Percentiles rank a stretch among this genome's conserved stretches.
Conservation (phyloP, 1,140 invertebrate genomes). For the Pantala flavescens region DNA sequence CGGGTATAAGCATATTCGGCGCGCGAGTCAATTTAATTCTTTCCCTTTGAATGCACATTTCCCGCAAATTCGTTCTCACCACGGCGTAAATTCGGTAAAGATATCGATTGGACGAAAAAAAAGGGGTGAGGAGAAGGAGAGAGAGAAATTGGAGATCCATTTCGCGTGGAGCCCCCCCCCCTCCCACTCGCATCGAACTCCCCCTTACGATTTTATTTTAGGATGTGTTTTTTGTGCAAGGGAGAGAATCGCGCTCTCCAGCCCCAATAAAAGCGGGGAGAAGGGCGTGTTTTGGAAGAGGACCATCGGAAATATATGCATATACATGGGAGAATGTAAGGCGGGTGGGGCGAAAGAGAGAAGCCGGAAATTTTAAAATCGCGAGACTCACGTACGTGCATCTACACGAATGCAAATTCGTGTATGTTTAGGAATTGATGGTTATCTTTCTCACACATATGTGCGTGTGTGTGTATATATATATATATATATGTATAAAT, state of each 20-base stretch:
- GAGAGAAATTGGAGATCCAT: neutral
- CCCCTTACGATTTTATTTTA: constrained; percentile 3
- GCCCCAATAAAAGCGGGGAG: neutral
- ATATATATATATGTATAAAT: too few species aligned
- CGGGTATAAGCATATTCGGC: neutral
- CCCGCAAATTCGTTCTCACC: neutral
- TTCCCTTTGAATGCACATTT: neutral
- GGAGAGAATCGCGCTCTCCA: neutral
- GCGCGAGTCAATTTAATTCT: neutral
- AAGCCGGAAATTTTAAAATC: neutral
- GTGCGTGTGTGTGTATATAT: too few species aligned
- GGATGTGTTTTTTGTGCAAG: neutral
- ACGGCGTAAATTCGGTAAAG: constrained; percentile 8
- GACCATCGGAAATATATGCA: neutral
- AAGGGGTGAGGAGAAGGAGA: neutral
- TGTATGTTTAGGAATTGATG: too few species aligned
- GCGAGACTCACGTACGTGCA: too few species aligned
- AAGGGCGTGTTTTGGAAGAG: neutral
- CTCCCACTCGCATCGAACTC: neutral
- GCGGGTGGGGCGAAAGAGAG: neutral
- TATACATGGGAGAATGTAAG: neutral
- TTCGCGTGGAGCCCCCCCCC: neutral
- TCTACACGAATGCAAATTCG: too few species aligned
- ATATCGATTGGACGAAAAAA: neutral
- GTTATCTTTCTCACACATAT: too few species aligned